Evolutionary conservation across 2,888 invertebrate species (phyloP).

Genomic region (Xestoiulus laeticollis): DNA sequence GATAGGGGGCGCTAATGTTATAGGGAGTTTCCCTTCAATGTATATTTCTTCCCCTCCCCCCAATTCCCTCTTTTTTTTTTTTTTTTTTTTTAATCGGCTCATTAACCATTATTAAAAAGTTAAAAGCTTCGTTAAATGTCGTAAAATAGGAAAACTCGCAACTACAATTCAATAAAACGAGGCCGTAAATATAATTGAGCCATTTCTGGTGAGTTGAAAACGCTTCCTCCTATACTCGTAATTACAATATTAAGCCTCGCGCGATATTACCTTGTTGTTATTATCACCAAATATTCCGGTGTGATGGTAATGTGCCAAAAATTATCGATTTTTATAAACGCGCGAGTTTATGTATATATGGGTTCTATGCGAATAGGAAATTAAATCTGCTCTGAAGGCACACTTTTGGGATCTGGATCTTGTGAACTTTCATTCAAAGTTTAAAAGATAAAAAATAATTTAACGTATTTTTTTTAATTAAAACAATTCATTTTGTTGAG

Average conservation of each 20-base stretch:
- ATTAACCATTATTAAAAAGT: conserved; percentile 26
- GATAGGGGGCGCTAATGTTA: background rate
- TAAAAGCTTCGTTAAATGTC: conserved; percentile 3
- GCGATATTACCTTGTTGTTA: background rate
- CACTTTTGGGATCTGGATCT: too few species aligned
- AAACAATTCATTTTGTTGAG: too few species aligned
- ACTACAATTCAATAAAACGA: conserved; percentile 26
- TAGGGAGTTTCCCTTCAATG: background rate
- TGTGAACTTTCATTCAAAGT: too few species aligned
- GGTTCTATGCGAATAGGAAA: too few species aligned
- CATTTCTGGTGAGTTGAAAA: conserved; percentile 4
- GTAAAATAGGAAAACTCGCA: background rate
- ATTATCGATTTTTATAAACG: background rate
- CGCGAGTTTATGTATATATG: too few species aligned
- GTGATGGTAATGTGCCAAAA: conserved; percentile 16
- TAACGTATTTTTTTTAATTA: too few species aligned
- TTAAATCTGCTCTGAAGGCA: too few species aligned
- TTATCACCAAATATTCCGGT: conserved; percentile 7
- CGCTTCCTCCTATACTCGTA: background rate
- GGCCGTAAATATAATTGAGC: conserved; percentile 26
- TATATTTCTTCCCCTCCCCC: background rate
- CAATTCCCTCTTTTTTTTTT: background rate
- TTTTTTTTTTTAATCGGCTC: background rate
- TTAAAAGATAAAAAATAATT: too few species aligned
- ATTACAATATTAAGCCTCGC: conserved; percentile 3